Base-by-base conservation (phyloP, 2,797 vertebrate genomes). In the Mormyrus proboscirostris region DNA sequence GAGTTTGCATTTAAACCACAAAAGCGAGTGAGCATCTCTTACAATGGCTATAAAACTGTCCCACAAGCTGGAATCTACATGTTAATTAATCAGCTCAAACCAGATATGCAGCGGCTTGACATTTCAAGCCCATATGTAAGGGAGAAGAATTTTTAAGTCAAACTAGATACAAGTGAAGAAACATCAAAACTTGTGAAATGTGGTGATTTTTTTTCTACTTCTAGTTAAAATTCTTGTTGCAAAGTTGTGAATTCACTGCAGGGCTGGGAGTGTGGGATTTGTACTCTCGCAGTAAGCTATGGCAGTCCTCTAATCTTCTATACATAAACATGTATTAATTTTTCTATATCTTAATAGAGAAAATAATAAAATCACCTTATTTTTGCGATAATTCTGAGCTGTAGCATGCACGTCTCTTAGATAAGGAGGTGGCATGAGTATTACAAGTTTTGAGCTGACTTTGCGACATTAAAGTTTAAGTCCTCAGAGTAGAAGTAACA, bases 331-430 rank as follows among this genome's bases (percentile, higher is more conserved):
- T 79, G 38, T n/a, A 79, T 79, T 79, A 7, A 79, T 79, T 82
- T 82, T 82, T 47, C 38, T n/a, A 16, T 47, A 38, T 82, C 76
- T 47, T 73, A 73, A 38, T 73, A 73, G 29, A 16, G 29, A n/a
- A 47, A 82, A n/a, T 47, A 47, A 47, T 82, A 47, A 47, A 82
- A 82, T 47, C 33, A 82, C 76, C 38, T 38, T 73, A 33, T 41
- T 47, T 47, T 82, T 82, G 76, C 2, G 29, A 82, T 82, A 82
- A 41, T 82, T 82, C 38, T 47, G 41, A 82, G 76, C 93, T 92
- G 50, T 19, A 82, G 76, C 38, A 82, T 41, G 38, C 76, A 82
- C 8, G 41, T 44, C 76, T 82, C 76, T 82, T 44, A n/a, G 76
- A 82, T n/a, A 79, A 82, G 76, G 76, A 79, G 73, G 33, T 79